Conservation (phyloP, 2,888 invertebrate genomes). For the Andrena dorsata region DNA sequence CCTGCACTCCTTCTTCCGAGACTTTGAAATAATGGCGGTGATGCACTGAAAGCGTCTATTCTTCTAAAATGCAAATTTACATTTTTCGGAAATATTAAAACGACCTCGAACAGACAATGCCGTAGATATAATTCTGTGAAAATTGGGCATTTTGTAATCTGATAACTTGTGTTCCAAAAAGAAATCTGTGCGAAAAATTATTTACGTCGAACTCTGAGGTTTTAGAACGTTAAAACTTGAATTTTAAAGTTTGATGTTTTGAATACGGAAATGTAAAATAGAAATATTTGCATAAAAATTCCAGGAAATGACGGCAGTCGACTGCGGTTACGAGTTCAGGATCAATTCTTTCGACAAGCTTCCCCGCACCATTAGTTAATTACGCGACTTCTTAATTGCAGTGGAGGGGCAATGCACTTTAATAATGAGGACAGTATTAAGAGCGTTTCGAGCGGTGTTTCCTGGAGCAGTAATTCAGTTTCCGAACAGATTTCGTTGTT, state of each 20-base stretch:
- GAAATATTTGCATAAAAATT: not conserved
- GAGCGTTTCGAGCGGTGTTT: slow-evolving; percentile 26
- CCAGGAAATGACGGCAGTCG: not conserved
- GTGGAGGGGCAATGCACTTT: not conserved
- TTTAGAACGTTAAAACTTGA: too few relatives aligned
- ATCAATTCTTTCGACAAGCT: not conserved
- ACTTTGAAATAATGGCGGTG: not conserved
- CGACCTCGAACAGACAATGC: not conserved
- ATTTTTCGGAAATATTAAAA: not conserved
- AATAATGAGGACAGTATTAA: slow-evolving; percentile 5
- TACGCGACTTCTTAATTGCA: slow-evolving; percentile 16
- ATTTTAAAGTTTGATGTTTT: too few relatives aligned
- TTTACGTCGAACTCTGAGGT: too few relatives aligned
- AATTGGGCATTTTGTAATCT: too few relatives aligned
- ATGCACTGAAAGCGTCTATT: not conserved
- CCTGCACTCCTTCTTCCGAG: not conserved
- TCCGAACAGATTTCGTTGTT: slow-evolving; percentile 18
- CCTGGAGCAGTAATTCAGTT: slow-evolving; percentile 11
- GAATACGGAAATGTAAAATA: too few relatives aligned
- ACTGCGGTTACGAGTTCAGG: not conserved
- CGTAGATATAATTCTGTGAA: too few relatives aligned
- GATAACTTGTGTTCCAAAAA: too few relatives aligned
- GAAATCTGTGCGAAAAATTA: too few relatives aligned
- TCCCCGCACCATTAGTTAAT: not conserved
- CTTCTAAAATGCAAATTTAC: not conserved